Evolutionary conservation across 2,113 vertebrate genomes (phyloP), one percentile per base, ranked within the genome.

Genomic region (Cavia aperea): DNA sequence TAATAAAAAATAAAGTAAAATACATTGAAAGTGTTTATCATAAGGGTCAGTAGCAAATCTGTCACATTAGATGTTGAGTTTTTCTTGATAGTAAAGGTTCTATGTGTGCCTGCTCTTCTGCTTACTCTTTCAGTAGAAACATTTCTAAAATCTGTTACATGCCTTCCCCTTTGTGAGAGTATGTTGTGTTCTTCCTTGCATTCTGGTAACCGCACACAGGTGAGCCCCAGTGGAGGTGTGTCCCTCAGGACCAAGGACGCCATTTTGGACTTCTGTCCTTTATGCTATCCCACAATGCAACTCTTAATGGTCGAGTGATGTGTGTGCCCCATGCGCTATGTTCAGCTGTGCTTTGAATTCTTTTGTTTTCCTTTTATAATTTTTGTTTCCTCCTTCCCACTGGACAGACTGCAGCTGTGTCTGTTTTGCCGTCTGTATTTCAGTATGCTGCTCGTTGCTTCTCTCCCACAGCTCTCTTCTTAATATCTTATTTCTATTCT

Each of bases 401-500:
- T 60, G 49, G 51, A 43, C 60, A 54, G 51, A 43, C 60, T 33
- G 60, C 58, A 85, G 72, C 72, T 68, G 54, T 58, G 83, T 94
- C 68, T 51, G 18, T 75, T 89, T 72, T 39, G 43, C 75, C 58
- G 58, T 88, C 46, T 70, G 24, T 58, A 39, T 79, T 88, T 91
- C 58, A 60, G 65, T 65, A 24, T 31, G 72, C 68, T 10, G 0
- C 70, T 68, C 91, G 91, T 10, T 86, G 85, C n/a, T 29, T 93
- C 21, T 94, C 91, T 97, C 85, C 79, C 66, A 73, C 24, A 82
- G 81, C 33, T 91, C 39, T 95, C 70, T 66, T 89, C 60, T 56
- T 92, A 92, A 89, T 94, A 95, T 95, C 78, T 95, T 93, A 90
- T 96, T 96, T 95, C 94, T 91, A 15, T 93, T 95, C 94, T 97